A percentile compares a stretch with the other conserved stretches of the same genome.
Evolutionary conservation across 2,113 vertebrate species (phyloP).

Genomic region (Caloenas nicobarica): DNA sequence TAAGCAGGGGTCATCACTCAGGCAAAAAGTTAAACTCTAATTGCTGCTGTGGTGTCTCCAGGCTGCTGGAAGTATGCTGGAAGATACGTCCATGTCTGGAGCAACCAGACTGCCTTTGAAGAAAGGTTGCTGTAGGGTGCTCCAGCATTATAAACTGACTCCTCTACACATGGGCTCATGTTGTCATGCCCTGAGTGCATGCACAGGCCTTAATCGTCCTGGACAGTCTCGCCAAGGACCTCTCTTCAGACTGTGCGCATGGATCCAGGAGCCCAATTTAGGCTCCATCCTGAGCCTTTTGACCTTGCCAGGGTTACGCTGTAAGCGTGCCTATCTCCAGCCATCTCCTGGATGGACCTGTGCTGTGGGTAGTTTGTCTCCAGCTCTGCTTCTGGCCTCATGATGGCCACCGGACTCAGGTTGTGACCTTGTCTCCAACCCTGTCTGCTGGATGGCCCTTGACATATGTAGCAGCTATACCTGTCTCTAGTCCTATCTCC

Average conservation of each 20-base stretch:
- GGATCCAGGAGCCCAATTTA: not conserved
- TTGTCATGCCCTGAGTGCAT: not conserved
- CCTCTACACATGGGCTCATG: not conserved
- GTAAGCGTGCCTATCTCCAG: not conserved
- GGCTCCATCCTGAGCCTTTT: not conserved
- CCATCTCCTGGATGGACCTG: fast-evolving
- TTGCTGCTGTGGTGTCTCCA: not conserved
- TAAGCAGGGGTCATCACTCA: not conserved
- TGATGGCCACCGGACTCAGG: not conserved
- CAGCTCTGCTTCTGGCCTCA: not conserved
- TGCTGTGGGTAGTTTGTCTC: not conserved
- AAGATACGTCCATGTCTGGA: not conserved
- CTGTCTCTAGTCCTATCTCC: not conserved
- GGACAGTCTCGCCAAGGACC: not conserved
- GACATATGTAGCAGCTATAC: not conserved
- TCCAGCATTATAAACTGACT: not conserved
- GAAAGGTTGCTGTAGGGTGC: not conserved
- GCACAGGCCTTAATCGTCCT: not conserved
- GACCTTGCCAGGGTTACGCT: not conserved
- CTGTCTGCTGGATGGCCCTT: not conserved
- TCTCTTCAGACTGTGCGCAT: not conserved
- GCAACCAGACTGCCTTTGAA: not conserved
- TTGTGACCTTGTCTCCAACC: not conserved
- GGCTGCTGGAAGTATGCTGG: not conserved
- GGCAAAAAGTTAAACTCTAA: not conserved